Base-by-base conservation (phyloP, 2,888 invertebrate genomes). In the Ecliptopera silaceata region DNA sequence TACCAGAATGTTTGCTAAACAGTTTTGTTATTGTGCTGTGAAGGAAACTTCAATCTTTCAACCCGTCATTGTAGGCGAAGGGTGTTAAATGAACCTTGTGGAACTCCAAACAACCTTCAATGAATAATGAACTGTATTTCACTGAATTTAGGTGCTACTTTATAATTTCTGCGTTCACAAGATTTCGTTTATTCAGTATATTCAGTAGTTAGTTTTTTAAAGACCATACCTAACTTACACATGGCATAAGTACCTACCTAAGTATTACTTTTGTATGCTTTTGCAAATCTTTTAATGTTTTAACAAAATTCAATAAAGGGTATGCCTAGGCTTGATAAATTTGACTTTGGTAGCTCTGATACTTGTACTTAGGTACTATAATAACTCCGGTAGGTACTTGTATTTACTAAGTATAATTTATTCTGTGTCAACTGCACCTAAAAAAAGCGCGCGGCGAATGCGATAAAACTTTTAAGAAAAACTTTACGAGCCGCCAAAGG, bases 1-100 rank as follows among this genome's bases (percentile, higher is more conserved):
- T 84, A 84, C 83, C 82, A 82, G 77, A 79, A 79, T 81, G 82
- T 84, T 88, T 81, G 82, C 79, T 72, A 79, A 84, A 83, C 77
- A 80, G 59, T 77, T 80, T 76, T 64, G 71, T 64, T 69, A 75
- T 80, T 85, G 82, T 83, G 69, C 71, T 72, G 73, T 74, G 63
- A 68, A 72, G 72, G 71, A 44, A 20, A 2, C 20, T 32, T 36
- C 29, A 44, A 39, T 39, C 22, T 70, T 69, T 73, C 78, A 86
- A 85, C 81, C 81, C 85, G 78, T 82, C 81, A 75, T 74, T 80
- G 77, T 80, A 74, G 72, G 10, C 69, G 46, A 38, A 58, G 39
- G 53, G 44, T 51, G 45, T 31, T 36, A 15, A 13, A 13, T n/a
- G 2, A 20, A 17, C 26, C 18, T 11, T 26, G 29, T 5, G 22